Base-by-base conservation (phyloP, 2,888 invertebrate genomes). In the Sipunculus nudus region DNA sequence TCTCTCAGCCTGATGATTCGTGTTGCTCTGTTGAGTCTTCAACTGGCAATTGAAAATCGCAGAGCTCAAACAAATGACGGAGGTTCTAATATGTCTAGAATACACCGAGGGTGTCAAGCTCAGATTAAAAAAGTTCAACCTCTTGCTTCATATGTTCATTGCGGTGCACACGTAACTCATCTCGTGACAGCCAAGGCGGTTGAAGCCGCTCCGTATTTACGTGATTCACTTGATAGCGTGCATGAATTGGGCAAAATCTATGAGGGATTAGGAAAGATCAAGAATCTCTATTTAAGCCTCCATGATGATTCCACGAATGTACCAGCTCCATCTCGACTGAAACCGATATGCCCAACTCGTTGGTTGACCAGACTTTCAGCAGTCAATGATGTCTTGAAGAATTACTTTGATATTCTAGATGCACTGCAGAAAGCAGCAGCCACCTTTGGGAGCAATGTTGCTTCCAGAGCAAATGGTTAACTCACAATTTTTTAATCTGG, bases 121-220 rank as follows among this genome's bases (percentile, higher is more conserved):
- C 26, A 28, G 29, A 48, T 48, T 16, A 48, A 48, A 31, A 48
- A 25, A 21, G 48, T 48, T 16, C 48, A 48, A 26, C 48, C 48
- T n/a, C 28, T 48, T 21, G 48, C 48, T 8, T 2, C 21, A 25
- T 48, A 26, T 31, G 29, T 29, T 13, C 48, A 48, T 13, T 48
- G 48, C 29, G 48, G 48, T 26, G 48, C 48, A n/a, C 48, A 48
- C 29, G 21, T 48, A 16, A 48, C 48, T 2, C 26, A 48, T 16
- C 29, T 48, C 3, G 29, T 48, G 10, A 28, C 28, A 13, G 8
- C 48, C 28, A 48, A 48, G 29, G 48, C 48, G 10, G 21, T 48
- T 1, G 28, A 48, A 21, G 16, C 10, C 16, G 48, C 48, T n/a
- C 26, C 1, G 16, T 48, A 29, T 13, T 19, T 48, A 13, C 25